phyloP scores from a whole-genome alignment of 2,888 invertebrate genomes.

The Galerucella pusilla region DNA sequence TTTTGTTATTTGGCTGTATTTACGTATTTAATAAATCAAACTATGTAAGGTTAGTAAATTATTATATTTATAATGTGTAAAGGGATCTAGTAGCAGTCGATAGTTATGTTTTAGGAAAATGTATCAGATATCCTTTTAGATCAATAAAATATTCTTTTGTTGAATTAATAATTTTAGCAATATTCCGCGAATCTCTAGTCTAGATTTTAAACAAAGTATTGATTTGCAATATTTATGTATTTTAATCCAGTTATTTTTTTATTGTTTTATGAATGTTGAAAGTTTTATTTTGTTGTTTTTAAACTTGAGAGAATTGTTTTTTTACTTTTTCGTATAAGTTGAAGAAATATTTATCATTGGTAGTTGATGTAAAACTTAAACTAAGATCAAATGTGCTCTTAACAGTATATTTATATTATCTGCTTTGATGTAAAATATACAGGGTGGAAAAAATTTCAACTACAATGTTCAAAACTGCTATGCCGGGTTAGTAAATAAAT shows the following conservation, averaged over 20 bases:
- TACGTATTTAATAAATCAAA: constrained; percentile 22
- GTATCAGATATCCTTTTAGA: constrained; percentile 2
- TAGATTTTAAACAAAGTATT: not conserved
- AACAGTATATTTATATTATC: too few species aligned
- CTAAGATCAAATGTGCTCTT: not conserved
- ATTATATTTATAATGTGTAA: constrained; percentile 34
- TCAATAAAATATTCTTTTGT: not conserved
- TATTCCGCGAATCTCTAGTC: not conserved
- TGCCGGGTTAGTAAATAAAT: too few species aligned
- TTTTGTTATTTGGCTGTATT: constrained; percentile 45
- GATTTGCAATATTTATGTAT: not conserved
- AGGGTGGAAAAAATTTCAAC: too few species aligned
- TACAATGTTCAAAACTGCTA: too few species aligned
- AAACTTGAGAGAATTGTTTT: not conserved
- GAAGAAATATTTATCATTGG: too few species aligned
- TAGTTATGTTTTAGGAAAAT: constrained; percentile 11
- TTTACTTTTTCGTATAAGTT: too few species aligned
- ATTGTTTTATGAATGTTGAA: too few species aligned
- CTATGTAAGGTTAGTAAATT: constrained; percentile 25
- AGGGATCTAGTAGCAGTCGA: constrained; percentile 35
- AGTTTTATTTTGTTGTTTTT: not conserved
- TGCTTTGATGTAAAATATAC: too few species aligned
- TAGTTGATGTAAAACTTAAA: not conserved
- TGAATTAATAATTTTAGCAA: not conserved
- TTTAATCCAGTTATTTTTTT: not conserved